Evolutionary conservation across 2,113 vertebrate species (phyloP), one percentile per base, ranked within the genome.

Genomic region (Bolborhynchus lineola): DNA sequence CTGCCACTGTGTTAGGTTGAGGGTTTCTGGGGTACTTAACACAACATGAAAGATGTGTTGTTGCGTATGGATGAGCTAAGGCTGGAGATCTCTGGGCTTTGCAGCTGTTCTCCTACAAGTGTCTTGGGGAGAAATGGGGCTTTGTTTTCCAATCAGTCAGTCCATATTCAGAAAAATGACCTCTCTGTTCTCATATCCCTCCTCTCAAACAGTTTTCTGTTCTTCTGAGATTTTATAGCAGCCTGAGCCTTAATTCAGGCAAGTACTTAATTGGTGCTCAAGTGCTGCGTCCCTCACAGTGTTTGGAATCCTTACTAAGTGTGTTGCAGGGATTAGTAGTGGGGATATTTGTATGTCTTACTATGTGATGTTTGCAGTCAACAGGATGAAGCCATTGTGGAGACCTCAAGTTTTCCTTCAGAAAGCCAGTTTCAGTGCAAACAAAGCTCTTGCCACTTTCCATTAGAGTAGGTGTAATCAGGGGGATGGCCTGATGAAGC

Each of bases 181-280:
- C 69, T 57, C 93, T 95, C 92, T 96, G 92, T 96, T 59, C 83
- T 93, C 62, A 7, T 19, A 9, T 81, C 62, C 26, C 37, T 89
- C 50, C 42, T 93, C 76, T 96, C 74, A 84, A 93, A 75, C 47
- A 55, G 82, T 81, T 95, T 90, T 68, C 88, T 95, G 62, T 95
- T 95, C 62, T 90, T 68, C 70, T 64, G 80, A 60, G 77, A 16
- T 79, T 87, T 55, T 62, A 49, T 85, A 68, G 71, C 81, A 85
- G 70, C 77, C 83, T 52, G 37, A 86, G 86, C 88, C 68, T 49
- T 80, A 50, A 82, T 81, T 90, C 76, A 49, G 71, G 82, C 82
- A 88, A 92, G 88, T 80, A 46, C 91, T 92, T 75, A 83, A 88
- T 84, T 84, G 89, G 11, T 39, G 86, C 92, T 94, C 21, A 44